Conservation (phyloP, 1,140 invertebrate genomes). For the Uloborus diversus region DNA sequence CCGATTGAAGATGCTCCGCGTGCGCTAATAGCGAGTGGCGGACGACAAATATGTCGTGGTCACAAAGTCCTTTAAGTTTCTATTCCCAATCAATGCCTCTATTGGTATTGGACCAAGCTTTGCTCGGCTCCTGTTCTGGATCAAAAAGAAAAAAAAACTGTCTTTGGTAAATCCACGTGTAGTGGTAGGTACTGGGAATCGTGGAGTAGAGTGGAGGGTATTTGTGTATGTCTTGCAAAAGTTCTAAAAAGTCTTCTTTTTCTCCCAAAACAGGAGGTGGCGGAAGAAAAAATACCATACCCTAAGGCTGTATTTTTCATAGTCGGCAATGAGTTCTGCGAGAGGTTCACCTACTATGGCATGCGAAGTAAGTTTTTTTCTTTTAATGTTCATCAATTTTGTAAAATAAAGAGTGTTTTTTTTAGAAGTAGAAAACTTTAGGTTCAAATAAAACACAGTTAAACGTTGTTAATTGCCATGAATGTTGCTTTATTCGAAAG, state of each 20-base stretch:
- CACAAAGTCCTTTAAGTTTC: too few species aligned
- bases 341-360: constrained; percentile 95
- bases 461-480: background rate
- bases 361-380: constrained; percentile 79
- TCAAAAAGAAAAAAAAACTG: too few species aligned
- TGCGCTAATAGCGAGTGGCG: too few species aligned
- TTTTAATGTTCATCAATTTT: constrained; percentile 6
- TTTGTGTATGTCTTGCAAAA: too few species aligned
- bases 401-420: constrained; percentile 61
- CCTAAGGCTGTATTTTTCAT: constrained; percentile 94
- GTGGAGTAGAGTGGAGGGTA: too few species aligned
- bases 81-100: too few species aligned
- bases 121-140: too few species aligned
- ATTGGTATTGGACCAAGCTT: too few species aligned
- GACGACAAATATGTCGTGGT: too few species aligned
- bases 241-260: background rate
- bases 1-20: too few species aligned
- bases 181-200: too few species aligned
- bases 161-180: too few species aligned
- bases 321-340: constrained; percentile 94
- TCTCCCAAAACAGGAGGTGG: constrained; percentile 16
- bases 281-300: constrained; percentile 67
- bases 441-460: background rate
- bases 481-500: background rate
- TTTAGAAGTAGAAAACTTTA: background rate